Conservation (phyloP, 2,113 vertebrate species). For the Bungarus multicinctus region DNA sequence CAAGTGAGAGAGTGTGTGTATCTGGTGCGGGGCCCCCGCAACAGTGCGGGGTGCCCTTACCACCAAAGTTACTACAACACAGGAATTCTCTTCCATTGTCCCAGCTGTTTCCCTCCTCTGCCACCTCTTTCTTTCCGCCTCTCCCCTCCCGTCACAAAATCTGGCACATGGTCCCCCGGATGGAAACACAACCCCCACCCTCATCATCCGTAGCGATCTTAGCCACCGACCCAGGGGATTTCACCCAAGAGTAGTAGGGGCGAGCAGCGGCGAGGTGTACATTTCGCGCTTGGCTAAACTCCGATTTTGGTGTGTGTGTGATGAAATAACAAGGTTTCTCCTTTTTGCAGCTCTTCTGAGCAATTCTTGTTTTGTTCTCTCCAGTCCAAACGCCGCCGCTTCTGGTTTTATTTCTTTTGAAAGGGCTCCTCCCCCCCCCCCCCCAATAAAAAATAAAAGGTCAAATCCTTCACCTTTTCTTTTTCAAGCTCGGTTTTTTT, state of each 20-base stretch:
- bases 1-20: too few relatives aligned
- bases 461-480: neutral
- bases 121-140: neutral
- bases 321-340: neutral
- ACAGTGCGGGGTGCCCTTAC: neutral
- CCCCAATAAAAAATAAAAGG: neutral
- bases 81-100: neutral
- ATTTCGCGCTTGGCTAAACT: neutral
- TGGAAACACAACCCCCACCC: neutral
- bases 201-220: neutral
- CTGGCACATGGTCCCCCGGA: neutral
- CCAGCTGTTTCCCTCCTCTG: neutral
- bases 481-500: neutral
- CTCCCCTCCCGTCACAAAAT: neutral
- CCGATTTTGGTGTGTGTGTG: neutral
- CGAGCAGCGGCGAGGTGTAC: neutral
- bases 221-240: neutral
- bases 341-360: neutral
- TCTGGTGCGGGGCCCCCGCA: neutral
- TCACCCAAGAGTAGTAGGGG: neutral
- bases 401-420: neutral
- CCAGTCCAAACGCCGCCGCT: neutral
- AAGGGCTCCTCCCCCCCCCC: fast-evolving
- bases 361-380: too few relatives aligned
- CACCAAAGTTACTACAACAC: neutral